These are phyloP conservation scores for Alauda arvensis DNA, from an alignment of 2,797 vertebrate genomes.

Conservation along the genomic window DNA sequence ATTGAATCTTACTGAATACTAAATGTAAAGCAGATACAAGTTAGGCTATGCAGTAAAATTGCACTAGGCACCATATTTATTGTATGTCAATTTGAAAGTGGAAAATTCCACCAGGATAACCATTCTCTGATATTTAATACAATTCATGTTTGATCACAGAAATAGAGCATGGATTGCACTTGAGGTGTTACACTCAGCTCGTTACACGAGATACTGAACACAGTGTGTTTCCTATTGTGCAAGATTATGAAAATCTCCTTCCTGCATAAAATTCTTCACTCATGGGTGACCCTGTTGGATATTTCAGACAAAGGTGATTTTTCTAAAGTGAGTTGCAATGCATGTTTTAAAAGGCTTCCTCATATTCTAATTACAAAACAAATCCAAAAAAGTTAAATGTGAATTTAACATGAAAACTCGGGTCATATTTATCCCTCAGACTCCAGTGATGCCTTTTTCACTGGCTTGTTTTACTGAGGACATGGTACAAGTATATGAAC, in stretches of 20 bases:
- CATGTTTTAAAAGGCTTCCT: not conserved
- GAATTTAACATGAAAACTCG: not conserved
- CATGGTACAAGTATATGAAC: not conserved
- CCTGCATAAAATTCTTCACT: not conserved
- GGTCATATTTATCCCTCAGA: not conserved
- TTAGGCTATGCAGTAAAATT: not conserved
- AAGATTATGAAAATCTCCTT: not conserved
- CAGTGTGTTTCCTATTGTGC: not conserved
- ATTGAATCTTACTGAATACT: not conserved
- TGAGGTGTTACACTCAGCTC: not conserved
- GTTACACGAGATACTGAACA: not conserved
- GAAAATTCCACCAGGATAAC: not conserved
- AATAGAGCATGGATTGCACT: not conserved
- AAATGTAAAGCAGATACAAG: not conserved
- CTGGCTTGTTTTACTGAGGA: not conserved
- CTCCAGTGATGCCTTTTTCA: not conserved
- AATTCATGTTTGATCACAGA: not conserved
- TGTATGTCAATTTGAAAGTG: not conserved
- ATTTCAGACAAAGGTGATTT: not conserved
- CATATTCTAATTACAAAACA: not conserved
- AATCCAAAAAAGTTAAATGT: not conserved
- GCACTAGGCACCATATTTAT: not conserved
- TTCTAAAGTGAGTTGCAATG: not conserved
- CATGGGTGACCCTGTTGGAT: not conserved
- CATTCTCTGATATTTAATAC: not conserved